Evolutionary conservation across 2,797 vertebrate species (phyloP), one percentile per base, ranked within the genome.

Genomic region (Parotocinclus haroldoi): DNA sequence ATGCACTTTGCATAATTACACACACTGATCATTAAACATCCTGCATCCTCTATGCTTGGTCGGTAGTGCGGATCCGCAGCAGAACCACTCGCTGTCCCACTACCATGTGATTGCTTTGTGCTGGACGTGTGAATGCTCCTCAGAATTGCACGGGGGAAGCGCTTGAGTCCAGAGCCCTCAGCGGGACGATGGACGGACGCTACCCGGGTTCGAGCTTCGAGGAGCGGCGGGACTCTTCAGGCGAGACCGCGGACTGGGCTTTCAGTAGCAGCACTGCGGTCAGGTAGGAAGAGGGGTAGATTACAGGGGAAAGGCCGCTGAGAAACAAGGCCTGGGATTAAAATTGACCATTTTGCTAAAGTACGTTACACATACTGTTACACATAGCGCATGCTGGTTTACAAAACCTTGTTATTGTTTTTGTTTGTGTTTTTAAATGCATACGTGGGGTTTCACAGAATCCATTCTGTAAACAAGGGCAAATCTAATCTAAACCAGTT

Each of bases 181-280:
- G 86, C 90, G 90, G 91, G 89, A 91, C 90, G 90, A 97, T 97
- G 95, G 95, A 98, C 89, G 92, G 93, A 87, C 94, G 91, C 88
- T 97, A 95, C 88, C 89, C 93, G 89, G 87, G 91, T 86, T 89
- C 93, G 78, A 88, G 90, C 92, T 95, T 95, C 78, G 85, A 91
- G 78, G 95, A 95, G 83, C 87, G 91, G 88, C 88, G 92, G 89
- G 90, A 81, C 81, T 79, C 89, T 50, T 83, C 90, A 87, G 87
- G 89, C 81, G 94, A 95, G 92, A 89, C 89, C 93, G 89, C 79
- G 82, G 87, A 89, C 71, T 92, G 93, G 90, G 88, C 92, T 87
- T 91, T 89, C 83, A 88, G 92, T 76, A 84, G 87, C 79, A 87
- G 88, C 85, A 79, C 86, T 73, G 83, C 90, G 54, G 88, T 93